Percentiles rank a stretch among this genome's conserved stretches.
These are phyloP conservation scores for Dicyrtomina minuta DNA, from an alignment of 2,888 invertebrate species.

Conservation along the genomic window DNA sequence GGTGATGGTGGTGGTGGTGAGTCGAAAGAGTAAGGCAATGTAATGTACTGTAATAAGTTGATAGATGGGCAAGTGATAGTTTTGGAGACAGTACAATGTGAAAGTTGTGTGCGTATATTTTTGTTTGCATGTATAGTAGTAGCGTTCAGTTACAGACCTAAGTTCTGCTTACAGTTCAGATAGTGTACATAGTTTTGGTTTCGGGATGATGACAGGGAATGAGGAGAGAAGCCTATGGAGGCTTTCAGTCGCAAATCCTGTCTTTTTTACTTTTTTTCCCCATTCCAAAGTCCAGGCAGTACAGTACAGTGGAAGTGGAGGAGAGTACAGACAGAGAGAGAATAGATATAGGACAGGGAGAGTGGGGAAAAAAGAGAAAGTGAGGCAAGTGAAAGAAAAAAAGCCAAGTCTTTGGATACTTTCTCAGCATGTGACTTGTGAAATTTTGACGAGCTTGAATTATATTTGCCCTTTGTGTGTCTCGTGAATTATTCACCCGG, in stretches of 20 bases:
- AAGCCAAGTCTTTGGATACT: constrained; percentile 37
- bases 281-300: background rate
- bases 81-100: too few relatives aligned
- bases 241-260: constrained; percentile 17
- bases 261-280: too few relatives aligned
- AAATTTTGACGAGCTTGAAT: constrained; percentile 45
- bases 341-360: too few relatives aligned
- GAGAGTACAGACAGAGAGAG: too few relatives aligned
- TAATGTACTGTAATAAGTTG: too few relatives aligned
- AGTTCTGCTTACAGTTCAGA: too few relatives aligned
- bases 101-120: too few relatives aligned
- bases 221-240: background rate
- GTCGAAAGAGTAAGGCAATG: too few relatives aligned
- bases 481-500: constrained; percentile 51
- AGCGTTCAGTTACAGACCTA: too few relatives aligned
- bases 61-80: too few relatives aligned
- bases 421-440: constrained; percentile 43
- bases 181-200: background rate
- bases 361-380: constrained; percentile 14
- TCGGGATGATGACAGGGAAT: background rate
- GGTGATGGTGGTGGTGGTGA: too few relatives aligned
- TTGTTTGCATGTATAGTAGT: too few relatives aligned
- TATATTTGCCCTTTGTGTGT: constrained; percentile 42
- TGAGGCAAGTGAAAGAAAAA: constrained; percentile 21
- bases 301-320: background rate